Percentiles rank a stretch among this genome's conserved stretches.
These are phyloP conservation scores for Speoplatyrhinus poulsoni DNA, from an alignment of 2,113 vertebrate genomes.

Conservation along the genomic window DNA sequence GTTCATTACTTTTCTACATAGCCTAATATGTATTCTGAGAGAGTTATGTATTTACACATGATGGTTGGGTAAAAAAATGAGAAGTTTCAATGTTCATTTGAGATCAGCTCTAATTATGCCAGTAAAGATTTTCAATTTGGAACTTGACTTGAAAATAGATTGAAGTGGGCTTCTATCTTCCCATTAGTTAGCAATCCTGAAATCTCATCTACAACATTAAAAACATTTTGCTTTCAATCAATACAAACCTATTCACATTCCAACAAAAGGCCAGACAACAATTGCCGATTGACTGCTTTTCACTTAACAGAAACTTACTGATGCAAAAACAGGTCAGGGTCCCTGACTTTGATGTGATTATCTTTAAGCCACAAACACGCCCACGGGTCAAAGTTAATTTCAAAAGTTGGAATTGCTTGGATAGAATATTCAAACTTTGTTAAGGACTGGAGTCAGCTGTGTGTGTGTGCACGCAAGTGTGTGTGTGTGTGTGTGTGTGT, in stretches of 20 bases:
- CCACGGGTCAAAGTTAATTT: slow-evolving; percentile 74
- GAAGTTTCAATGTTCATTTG: slow-evolving; percentile 74
- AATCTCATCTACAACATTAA: slow-evolving; percentile 84
- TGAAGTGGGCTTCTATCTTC: slow-evolving; percentile 73
- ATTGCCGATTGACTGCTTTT: slow-evolving; percentile 63
- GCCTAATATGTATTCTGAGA: slow-evolving; percentile 33
- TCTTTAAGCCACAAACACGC: slow-evolving; percentile 63
- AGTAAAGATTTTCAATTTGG: slow-evolving; percentile 83
- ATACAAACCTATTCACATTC: slow-evolving; percentile 76
- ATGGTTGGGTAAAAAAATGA: slow-evolving; percentile 42
- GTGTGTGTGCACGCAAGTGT: not conserved
- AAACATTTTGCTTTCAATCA: slow-evolving; percentile 81
- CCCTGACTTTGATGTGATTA: slow-evolving; percentile 72
- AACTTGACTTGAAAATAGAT: slow-evolving; percentile 77
- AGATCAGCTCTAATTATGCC: slow-evolving; percentile 75
- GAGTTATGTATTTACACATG: slow-evolving; percentile 52
- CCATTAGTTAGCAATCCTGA: slow-evolving; percentile 78
- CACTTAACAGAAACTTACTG: slow-evolving; percentile 60
- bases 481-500: not conserved
- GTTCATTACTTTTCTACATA: slow-evolving; percentile 48
- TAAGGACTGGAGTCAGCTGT: slow-evolving; percentile 34
- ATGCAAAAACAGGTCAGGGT: slow-evolving; percentile 71
- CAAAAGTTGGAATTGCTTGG: slow-evolving; percentile 61
- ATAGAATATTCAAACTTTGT: slow-evolving; percentile 70
- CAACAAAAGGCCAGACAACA: slow-evolving; percentile 73